Evolutionary conservation across 2,888 invertebrate genomes (phyloP), one percentile per base, ranked within the genome.

Genomic region (Coleophora deauratella): DNA sequence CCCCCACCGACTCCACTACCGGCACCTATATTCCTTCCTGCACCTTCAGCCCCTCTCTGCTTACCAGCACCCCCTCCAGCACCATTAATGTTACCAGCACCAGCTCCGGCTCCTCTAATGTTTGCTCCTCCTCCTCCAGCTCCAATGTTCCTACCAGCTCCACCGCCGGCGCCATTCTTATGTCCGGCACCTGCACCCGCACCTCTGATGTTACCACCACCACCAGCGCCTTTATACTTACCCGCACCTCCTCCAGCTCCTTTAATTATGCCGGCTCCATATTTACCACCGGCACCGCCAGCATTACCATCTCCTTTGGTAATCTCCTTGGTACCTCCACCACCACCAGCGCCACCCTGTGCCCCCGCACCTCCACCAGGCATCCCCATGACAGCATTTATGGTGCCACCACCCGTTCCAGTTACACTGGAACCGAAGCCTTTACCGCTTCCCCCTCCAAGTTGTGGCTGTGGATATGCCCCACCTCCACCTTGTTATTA

Each of bases 341-440:
- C 45, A 1, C 47, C 51, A 2, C 50, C 60, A 0, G 50, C 60
- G 1, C 43, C 54, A 9, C 45, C 31, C 27, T 43, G 48, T n/a
- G 47, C 47, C 15, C 51, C 51, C 7, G 46, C 40, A 4, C 57
- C 58, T 4, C 53, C 59, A 2, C 49, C 55, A 0, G 70, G 75
- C 0, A 47, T 75, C 1, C 75, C 82, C 0, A 80, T 84, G 80
- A 74, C 66, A 15, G 79, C 81, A 0, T 84, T 60, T 47, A 66
- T 80, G 66, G 62, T 82, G 0, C 58, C 74, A 7, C 60, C 79
- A 27, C 79, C 81, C 3, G 66, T 81, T 1, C 81, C 84, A 0
- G 63, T 77, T 3, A 61, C 72, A 2, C 52, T 84, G 39, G 80
- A 82, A 46, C 72, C 81, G 0, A 81, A 79, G 36, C 77, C 76